Evolutionary conservation across 37 sponge, comb jelly and placozoan genomes (phyloP).

Genomic region (Crambe crambe): DNA sequence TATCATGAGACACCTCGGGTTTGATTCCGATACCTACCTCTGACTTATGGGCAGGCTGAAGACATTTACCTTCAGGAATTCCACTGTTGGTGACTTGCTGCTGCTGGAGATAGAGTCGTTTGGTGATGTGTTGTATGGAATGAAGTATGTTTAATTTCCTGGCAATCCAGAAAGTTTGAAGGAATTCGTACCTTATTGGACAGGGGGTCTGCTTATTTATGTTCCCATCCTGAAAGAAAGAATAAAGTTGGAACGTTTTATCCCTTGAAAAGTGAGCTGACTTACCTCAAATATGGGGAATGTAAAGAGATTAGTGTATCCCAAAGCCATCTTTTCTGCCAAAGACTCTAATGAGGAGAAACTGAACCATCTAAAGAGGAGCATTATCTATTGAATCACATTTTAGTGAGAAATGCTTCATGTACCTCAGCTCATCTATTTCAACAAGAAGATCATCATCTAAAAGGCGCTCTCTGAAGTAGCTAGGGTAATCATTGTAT

Average conservation of each 20-base stretch:
- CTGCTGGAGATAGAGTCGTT: not conserved
- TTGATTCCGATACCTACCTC: not conserved
- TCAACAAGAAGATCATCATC: constrained; percentile 1
- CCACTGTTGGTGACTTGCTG: not conserved
- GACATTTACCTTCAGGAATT: not conserved
- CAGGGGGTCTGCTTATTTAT: not conserved
- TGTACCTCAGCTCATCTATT: constrained; percentile 43
- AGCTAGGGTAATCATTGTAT: constrained; percentile 44
- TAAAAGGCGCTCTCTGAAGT: constrained; percentile 1
- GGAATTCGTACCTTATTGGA: constrained; percentile 40
- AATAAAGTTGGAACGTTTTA: not conserved
- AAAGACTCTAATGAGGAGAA: constrained; percentile 37
- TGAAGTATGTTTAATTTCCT: constrained; percentile 43
- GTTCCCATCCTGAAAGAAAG: constrained; percentile 20
- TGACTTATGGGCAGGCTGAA: not conserved
- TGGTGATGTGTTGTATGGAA: constrained; percentile 31
- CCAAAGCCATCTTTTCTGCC: not conserved
- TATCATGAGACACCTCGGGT: not conserved
- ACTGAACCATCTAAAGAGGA: constrained; percentile 47
- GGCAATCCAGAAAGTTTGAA: constrained; percentile 61
- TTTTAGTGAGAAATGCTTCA: not conserved
- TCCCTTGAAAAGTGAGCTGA: not conserved
- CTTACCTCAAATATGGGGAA: constrained; percentile 6
- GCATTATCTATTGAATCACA: not conserved
- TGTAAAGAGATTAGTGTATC: not conserved